Evolutionary conservation across 2,797 vertebrate genomes (phyloP).

Genomic region (Enteromius anoplus): DNA sequence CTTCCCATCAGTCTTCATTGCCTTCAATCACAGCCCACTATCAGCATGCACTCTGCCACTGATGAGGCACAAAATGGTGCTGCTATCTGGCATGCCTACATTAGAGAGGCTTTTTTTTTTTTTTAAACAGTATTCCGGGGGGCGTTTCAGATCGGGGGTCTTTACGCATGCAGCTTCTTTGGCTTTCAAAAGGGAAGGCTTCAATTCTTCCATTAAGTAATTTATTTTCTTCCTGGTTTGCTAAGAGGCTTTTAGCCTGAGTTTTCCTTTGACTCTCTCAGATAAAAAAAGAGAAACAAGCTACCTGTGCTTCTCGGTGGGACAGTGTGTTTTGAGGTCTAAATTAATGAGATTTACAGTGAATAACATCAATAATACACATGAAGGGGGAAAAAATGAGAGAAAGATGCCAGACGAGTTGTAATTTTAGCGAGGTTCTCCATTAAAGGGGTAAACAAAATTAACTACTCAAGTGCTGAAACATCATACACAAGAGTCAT

Average conservation of each 20-base stretch:
- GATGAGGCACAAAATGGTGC: conserved; percentile 59
- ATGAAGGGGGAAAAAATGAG: conserved; percentile 37
- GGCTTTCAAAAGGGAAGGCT: conserved; percentile 65
- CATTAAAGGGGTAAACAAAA: conserved; percentile 56
- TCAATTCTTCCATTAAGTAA: conserved; percentile 78
- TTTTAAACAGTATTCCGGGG: conserved; percentile 49
- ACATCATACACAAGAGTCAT: conserved; percentile 41
- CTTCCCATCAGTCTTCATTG: conserved; percentile 60
- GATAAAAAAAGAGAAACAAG: conserved; percentile 53
- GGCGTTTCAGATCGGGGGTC: conserved; percentile 11
- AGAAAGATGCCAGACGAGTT: conserved; percentile 44
- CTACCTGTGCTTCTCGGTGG: conserved; percentile 56
- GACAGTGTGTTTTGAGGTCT: conserved; percentile 55
- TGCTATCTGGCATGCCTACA: conserved; percentile 66
- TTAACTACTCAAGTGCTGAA: conserved; percentile 48
- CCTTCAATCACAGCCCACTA: conserved; percentile 60
- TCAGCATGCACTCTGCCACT: conserved; percentile 62
- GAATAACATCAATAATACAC: conserved; percentile 57
- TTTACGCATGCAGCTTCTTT: conserved; percentile 54
- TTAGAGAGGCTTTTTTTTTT: conserved; percentile 68
- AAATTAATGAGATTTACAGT: conserved; percentile 64
- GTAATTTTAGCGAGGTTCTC: conserved; percentile 51
- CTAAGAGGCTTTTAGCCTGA: conserved; percentile 79
- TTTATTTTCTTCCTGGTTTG: conserved; percentile 73
- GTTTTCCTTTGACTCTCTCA: conserved; percentile 67